Base-by-base conservation (phyloP, 2,113 vertebrate genomes). In the Xerus inauris region DNA sequence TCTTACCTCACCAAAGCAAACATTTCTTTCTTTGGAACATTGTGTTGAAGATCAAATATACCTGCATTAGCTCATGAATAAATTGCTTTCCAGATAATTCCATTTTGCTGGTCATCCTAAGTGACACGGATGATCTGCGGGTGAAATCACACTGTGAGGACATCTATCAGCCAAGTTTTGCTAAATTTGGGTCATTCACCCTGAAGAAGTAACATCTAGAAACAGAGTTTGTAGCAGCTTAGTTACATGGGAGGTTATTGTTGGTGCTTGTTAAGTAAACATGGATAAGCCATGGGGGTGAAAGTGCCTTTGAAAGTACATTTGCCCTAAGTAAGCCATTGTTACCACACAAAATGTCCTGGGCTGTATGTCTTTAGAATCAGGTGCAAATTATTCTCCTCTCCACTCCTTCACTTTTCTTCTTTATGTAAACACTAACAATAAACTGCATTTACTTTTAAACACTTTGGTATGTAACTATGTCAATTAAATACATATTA, bases 401-500 rank as follows among this genome's bases (percentile, higher is more conserved):
- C 65, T 59, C 17, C 28, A 72, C 10, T 42, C 73, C 62, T 32
- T 87, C 24, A 4, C 62, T 42, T 47, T 75, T 59, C 86, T 87
- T 57, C 19, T 57, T 64, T 26, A 49, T 13, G 2, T 83, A 85
- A 86, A 80, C 2, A 62, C 8, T 81, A 67, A 59, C 81, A 75
- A 73, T 19, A 93, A 80, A 67, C 35, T 0, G 0, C 28, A 59
- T 49, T 73, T 71, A 89, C 75, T 80, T 96, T 59, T 14, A 54
- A 97, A 75, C 47, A 85, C 57, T 64, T 84, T 71, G 57, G 13
- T 42, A 62, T 22, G 20, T 51, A 83, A 67, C 42, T 45, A 47
- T 79, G 69, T 83, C 79, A 54, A 89, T 71, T 38, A 97, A 95
- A 85, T 35, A 47, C 26, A 13, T 28, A 92, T 51, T 42, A 87